Conservation (phyloP, 2,797 vertebrate genomes). For the Rousettus madagascariensis region DNA sequence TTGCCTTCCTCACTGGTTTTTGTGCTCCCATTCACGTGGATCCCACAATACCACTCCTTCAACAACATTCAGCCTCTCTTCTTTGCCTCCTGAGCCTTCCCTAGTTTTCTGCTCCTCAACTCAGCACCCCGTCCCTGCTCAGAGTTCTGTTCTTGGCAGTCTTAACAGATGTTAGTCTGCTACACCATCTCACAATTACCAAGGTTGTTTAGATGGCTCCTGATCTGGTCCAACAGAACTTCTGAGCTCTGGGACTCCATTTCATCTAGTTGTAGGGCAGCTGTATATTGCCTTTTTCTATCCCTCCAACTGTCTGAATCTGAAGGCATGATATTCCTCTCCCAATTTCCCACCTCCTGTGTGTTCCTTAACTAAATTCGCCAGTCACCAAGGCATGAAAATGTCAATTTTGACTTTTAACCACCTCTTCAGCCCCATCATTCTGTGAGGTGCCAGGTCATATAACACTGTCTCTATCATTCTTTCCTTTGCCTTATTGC, state of each 20-base stretch:
- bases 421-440: neutral
- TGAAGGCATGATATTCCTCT: neutral
- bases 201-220: neutral
- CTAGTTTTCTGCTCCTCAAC: neutral
- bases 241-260: neutral
- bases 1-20: neutral
- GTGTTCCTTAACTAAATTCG: neutral
- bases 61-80: neutral
- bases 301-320: neutral
- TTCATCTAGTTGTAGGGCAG: neutral
- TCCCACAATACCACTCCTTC: neutral
- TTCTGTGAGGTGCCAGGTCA: neutral
- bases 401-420: neutral
- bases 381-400: neutral
- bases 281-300: neutral
- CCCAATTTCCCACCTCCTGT: neutral
- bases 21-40: accelerated
- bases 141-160: neutral
- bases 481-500: neutral
- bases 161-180: neutral
- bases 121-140: neutral
- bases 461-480: neutral
- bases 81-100: neutral
- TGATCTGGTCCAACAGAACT: neutral
- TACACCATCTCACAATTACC: neutral